Evolutionary conservation across 2,888 invertebrate species (phyloP), one percentile per base, ranked within the genome.

Genomic region (Gisinianus flammeolus): DNA sequence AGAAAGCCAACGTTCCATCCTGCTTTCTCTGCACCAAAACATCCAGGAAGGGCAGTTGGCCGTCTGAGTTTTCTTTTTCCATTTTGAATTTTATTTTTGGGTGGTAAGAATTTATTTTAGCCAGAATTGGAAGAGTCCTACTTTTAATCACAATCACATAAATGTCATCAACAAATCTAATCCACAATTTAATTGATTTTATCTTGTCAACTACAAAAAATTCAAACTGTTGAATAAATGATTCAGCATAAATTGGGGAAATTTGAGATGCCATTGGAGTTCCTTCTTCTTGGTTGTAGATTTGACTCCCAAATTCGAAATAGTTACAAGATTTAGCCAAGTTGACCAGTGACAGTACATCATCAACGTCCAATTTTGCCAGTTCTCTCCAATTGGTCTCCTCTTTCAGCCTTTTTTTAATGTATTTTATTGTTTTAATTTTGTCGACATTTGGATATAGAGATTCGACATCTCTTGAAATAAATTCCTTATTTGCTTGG

Each of bases 41-140:
- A 2, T 68, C 68, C 3, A 68, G 35, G 22, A 68, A 68, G 1
- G 68, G 35, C 1, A 68, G 22, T 30, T 24, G 1, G 16, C 68
- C 33, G 19, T 66, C 5, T 6, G 44, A 2, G 19, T 66, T 30
- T 33, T 68, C 68, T 35, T 68, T n/a, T 33, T 68, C 68, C n/a
- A 68, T 33, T 33, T 24, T 68, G n/a, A 68, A 68, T 35, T 68
- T 30, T n/a, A 68, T 12, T 68, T 68, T 30, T 31, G 33, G 33
- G 24, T 68, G 68, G 10, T 33, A 68, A 3, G 0, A 0, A 31
- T 68, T 68, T 0, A 30, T n/a, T 6, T n/a, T 2, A 1, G 4
- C 1, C 2, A 58, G 1, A n/a, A 24, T n/a, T 2, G n/a, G n/a
- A 1, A 10, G 6, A 1, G 3, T 58, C 22, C 24, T 58, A 6